Percentiles rank a stretch among this genome's conserved stretches.
phyloP scores from a whole-genome alignment of 2,888 invertebrate genomes.

The Ernsta delagoae region DNA sequence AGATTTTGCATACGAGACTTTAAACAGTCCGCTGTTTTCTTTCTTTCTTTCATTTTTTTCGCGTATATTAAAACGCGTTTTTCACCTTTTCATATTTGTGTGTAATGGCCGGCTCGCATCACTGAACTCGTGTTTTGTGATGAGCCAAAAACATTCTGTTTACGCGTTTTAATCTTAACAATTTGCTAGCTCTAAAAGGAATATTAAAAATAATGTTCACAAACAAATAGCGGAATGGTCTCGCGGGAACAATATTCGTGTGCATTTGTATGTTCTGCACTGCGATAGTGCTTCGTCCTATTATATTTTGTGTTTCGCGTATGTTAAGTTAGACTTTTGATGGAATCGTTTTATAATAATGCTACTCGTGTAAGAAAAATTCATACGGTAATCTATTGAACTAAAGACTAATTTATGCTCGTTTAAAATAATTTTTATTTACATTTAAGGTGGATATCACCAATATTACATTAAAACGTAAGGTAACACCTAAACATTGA shows the following conservation, averaged over 20 bases:
- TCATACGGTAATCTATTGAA: too few relatives aligned
- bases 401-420: too few relatives aligned
- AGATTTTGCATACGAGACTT: constrained; percentile 50
- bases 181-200: constrained; percentile 24
- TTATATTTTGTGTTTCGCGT: too few relatives aligned
- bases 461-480: too few relatives aligned
- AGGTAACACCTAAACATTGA: too few relatives aligned
- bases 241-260: constrained; percentile 5
- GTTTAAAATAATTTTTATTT: too few relatives aligned
- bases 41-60: constrained; percentile 43
- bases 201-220: constrained; percentile 26
- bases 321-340: too few relatives aligned
- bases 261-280: too few relatives aligned
- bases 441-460: too few relatives aligned
- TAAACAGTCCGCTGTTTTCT: constrained; percentile 48
- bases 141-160: constrained; percentile 33
- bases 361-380: too few relatives aligned
- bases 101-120: constrained; percentile 27
- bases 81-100: constrained; percentile 28
- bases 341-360: too few relatives aligned
- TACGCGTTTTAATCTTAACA: constrained; percentile 32
- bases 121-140: constrained; percentile 35
- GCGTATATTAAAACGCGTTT: constrained; percentile 45
- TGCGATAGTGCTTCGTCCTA: too few relatives aligned
- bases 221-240: constrained; percentile 16